phyloP scores from a whole-genome alignment of 2,888 invertebrate genomes.

The Metellina segmentata region DNA sequence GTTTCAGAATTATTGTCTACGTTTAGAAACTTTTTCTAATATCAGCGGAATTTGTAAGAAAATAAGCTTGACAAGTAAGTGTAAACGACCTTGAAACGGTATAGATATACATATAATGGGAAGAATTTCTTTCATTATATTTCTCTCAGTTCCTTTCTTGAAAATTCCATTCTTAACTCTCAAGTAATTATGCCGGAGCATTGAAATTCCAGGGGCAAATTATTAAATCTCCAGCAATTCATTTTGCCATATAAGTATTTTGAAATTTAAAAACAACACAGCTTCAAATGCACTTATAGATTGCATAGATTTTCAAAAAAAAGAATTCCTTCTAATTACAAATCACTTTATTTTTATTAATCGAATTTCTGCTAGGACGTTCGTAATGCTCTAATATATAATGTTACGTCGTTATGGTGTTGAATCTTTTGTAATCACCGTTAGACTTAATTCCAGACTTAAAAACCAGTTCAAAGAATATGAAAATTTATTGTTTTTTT shows the following conservation, averaged over 20 bases:
- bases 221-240: not conserved
- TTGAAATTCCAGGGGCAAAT: constrained; percentile 12
- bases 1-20: not conserved
- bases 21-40: constrained; percentile 26
- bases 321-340: not conserved
- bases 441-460: too few relatives aligned
- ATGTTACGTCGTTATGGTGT: too few relatives aligned
- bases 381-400: too few relatives aligned
- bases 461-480: too few relatives aligned
- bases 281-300: not conserved
- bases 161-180: too few relatives aligned
- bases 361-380: too few relatives aligned
- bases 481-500: too few relatives aligned
- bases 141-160: not conserved
- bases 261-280: not conserved
- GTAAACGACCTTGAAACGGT: constrained; percentile 1
- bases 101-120: constrained; percentile 10
- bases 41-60: constrained; percentile 51
- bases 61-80: constrained; percentile 41
- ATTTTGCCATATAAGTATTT: not conserved
- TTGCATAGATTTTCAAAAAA: not conserved
- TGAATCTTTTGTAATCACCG: too few relatives aligned
- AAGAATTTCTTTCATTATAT: not conserved
- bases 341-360: not conserved
- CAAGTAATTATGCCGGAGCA: too few relatives aligned